Conservation (phyloP, 1,140 invertebrate genomes). For the Drosophila rhopaloa region DNA sequence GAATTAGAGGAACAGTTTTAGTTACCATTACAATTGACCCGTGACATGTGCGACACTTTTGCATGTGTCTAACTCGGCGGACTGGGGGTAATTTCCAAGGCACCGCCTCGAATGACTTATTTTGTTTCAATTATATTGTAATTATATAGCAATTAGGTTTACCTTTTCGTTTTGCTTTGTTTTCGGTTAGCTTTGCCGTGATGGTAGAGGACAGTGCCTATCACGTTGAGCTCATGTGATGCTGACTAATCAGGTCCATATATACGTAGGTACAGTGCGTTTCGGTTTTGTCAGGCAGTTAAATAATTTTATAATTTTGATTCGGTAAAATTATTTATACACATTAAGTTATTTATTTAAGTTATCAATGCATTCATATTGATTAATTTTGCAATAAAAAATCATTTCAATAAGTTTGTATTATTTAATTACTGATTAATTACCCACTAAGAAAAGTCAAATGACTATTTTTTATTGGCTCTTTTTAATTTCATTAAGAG, state of each 20-base stretch:
- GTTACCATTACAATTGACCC: conserved; percentile 55
- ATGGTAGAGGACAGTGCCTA: conserved; percentile 29
- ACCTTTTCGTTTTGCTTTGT: conserved; percentile 34
- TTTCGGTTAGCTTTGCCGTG: conserved; percentile 7
- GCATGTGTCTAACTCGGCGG: conserved; percentile 14
- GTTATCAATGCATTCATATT: too few relatives aligned
- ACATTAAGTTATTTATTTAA: too few relatives aligned
- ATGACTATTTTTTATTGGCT: too few relatives aligned
- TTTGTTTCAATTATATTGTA: conserved; percentile 63
- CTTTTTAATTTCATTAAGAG: too few relatives aligned
- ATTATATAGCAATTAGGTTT: conserved; percentile 75
- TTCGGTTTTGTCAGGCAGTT: not conserved
- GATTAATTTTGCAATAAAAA: too few relatives aligned
- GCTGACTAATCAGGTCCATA: conserved; percentile 33
- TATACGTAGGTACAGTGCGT: conserved; percentile 7
- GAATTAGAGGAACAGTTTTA: conserved; percentile 16
- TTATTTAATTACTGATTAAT: too few relatives aligned
- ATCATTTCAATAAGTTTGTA: too few relatives aligned
- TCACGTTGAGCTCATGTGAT: conserved; percentile 54
- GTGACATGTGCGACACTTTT: conserved; percentile 51
- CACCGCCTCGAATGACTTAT: conserved; percentile 38
- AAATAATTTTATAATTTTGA: too few relatives aligned
- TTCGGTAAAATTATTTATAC: too few relatives aligned
- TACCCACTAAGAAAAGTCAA: too few relatives aligned
- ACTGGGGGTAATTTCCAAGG: conserved; percentile 52